Base-by-base conservation (phyloP, 2,113 vertebrate species). In the Balaeniceps rex region DNA sequence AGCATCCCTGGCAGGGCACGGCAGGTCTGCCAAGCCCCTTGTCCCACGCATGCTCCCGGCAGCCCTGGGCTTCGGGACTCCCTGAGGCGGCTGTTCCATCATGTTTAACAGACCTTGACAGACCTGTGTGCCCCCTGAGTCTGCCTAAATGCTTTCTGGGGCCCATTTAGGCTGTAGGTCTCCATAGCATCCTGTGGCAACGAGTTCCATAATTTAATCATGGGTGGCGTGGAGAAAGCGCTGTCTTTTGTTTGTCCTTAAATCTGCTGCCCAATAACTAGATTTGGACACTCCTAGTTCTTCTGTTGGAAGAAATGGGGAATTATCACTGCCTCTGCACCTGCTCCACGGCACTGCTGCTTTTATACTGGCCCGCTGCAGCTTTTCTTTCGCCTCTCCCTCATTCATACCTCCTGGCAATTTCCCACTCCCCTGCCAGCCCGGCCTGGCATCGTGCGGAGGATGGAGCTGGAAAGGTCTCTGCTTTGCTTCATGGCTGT, bases 291-390 rank as follows among this genome's bases (percentile, higher is more conserved):
- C 68, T 94, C 71, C 86, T 63, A 25, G 83, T 33, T 92, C 86
- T 77, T 84, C 72, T 58, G 55, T 25, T 38, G 69, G 76, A 25
- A 54, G 80, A 87, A 94, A 91, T 6, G 38, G 83, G 91, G 91
- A 88, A 96, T 96, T 94, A 96, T 81, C 46, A 11, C 57, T 74
- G 91, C 51, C 83, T 81, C 71, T 87, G 94, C 96, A 96, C 91
- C 95, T 97, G 96, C 95, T 95, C 86, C 93, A 78, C 4, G 0
- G 60, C 40, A 7, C 83, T 36, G 86, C 34, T 19, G 58, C 51
- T 93, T 90, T 80, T 34, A 65, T 16, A 33, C 25, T 4, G 19
- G 7, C 46, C 65, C 6, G 2, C 69, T 29, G 64, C 1, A 6
- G 74, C 54, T 85, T 57, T 74, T 60, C 61, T 81, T 72, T 58